These are phyloP conservation scores for Micronycteris hirsuta DNA, from an alignment of 2,113 vertebrate genomes.

Conservation along the genomic window DNA sequence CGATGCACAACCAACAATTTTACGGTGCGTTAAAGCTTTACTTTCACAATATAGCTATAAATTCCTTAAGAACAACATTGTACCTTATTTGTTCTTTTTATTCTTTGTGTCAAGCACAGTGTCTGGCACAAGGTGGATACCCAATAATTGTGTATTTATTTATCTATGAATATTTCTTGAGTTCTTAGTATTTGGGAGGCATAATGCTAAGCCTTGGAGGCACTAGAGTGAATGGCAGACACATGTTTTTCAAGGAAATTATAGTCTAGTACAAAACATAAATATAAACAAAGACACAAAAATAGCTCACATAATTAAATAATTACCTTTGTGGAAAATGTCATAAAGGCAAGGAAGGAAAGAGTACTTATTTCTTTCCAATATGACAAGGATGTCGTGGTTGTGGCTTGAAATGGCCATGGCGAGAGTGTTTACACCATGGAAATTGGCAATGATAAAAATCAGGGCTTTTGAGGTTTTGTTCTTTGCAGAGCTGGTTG, in stretches of 20 bases:
- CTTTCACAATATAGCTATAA: neutral
- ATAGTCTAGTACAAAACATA: neutral
- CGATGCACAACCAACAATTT: neutral
- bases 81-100: neutral
- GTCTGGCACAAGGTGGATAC: neutral
- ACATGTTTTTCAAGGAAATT: neutral
- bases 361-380: neutral
- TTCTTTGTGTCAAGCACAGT: neutral
- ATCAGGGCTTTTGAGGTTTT: neutral
- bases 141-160: neutral
- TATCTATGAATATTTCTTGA: neutral
- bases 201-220: no score
- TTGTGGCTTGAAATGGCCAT: neutral
- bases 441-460: neutral
- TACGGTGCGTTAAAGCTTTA: neutral
- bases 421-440: neutral
- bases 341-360: neutral
- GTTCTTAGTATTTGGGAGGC: neutral
- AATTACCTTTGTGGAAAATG: neutral
- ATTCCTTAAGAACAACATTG: neutral
- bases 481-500: neutral
- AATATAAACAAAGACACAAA: neutral
- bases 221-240: neutral
- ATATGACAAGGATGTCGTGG: fast-evolving
- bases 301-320: neutral